Evolutionary conservation across 2,797 vertebrate genomes (phyloP).

Genomic region (Brachymystax lenok): DNA sequence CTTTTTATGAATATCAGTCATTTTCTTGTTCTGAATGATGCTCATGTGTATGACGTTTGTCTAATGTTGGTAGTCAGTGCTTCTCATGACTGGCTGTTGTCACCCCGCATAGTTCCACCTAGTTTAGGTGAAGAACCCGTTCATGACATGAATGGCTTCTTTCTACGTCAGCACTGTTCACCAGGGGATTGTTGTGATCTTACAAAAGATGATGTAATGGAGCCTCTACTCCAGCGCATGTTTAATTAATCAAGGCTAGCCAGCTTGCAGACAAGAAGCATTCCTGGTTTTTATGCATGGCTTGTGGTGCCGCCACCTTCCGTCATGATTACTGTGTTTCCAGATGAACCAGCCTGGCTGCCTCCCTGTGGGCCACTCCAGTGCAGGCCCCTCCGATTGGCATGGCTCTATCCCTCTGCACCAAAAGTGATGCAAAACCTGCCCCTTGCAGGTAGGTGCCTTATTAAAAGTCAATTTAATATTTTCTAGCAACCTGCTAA

Average conservation of each 20-base stretch:
- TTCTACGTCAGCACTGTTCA: conserved; percentile 12
- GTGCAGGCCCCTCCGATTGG: conserved; percentile 1
- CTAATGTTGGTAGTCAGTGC: background rate
- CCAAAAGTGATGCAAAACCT: background rate
- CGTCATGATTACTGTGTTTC: conserved; percentile 27
- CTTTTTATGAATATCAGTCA: too few species aligned
- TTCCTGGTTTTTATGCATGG: conserved; percentile 33
- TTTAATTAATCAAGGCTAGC: conserved; percentile 40
- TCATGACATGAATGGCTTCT: background rate
- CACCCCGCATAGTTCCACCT: too few species aligned
- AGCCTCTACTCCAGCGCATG: conserved; percentile 26
- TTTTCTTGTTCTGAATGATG: too few species aligned
- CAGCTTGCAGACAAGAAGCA: conserved; percentile 8
- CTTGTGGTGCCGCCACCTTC: conserved; percentile 14
- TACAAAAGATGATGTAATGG: conserved; percentile 23
- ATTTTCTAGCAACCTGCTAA: background rate
- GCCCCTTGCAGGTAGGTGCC: background rate
- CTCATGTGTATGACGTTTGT: too few species aligned
- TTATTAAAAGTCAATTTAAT: conserved; percentile 6
- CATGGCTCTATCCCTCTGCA: conserved; percentile 1
- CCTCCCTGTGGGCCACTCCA: conserved; percentile 15
- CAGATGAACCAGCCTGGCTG: conserved; percentile 17
- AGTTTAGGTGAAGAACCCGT: background rate
- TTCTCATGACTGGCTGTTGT: background rate
- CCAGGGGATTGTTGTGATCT: conserved; percentile 27